A percentile compares a stretch with the other conserved stretches of the same genome.
Conservation (phyloP, 2,888 invertebrate species). For the Eilema griseolum region DNA sequence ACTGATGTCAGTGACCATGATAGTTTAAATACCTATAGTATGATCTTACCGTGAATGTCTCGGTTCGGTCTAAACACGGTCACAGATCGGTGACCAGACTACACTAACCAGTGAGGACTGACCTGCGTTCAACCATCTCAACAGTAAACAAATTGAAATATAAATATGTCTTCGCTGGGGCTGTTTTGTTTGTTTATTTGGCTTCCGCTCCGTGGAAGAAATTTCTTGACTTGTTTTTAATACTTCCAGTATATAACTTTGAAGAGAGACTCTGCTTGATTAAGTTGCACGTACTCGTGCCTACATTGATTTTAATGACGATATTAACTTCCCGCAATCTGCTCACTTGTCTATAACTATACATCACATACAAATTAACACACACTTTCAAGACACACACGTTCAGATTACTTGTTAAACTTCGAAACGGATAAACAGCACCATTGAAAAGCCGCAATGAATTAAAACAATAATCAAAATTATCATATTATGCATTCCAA, state of each 20-base stretch:
- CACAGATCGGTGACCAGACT: neutral
- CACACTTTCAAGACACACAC: too few relatives aligned
- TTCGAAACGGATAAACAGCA: too few relatives aligned
- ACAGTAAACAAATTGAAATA: constrained; percentile 24
- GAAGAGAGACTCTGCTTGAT: neutral
- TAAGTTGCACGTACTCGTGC: neutral
- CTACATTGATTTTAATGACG: neutral
- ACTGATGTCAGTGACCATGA: too few relatives aligned
- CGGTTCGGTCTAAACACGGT: neutral
- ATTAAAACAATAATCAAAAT: too few relatives aligned
- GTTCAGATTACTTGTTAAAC: too few relatives aligned
- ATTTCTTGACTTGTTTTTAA: neutral
- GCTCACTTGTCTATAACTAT: too few relatives aligned
- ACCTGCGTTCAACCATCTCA: constrained; percentile 4
- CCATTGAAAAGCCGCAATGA: too few relatives aligned
- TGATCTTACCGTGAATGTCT: neutral
- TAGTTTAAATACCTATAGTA: neutral
- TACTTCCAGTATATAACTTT: neutral
- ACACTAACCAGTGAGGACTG: neutral
- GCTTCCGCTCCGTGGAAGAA: neutral
- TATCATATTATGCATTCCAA: too few relatives aligned
- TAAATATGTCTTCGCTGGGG: constrained; percentile 41
- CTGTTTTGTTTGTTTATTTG: constrained; percentile 31
- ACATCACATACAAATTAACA: too few relatives aligned
- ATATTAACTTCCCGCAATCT: too few relatives aligned